phyloP scores from a whole-genome alignment of 2,113 vertebrate genomes.

The Numenius arquata region DNA sequence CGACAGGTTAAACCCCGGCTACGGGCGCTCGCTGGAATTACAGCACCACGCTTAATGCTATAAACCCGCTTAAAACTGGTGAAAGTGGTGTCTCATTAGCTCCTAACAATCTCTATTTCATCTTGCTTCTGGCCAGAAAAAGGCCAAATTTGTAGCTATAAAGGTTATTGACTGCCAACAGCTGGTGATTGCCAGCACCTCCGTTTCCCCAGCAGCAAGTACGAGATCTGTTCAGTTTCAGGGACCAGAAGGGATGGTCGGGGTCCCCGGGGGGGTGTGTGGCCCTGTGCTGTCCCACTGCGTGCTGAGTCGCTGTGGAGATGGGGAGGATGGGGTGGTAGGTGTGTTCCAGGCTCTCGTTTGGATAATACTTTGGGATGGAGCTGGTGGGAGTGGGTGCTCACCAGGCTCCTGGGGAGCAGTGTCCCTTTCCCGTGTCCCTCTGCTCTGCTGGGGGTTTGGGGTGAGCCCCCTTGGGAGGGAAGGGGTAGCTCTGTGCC shows the following conservation, averaged over 20 bases:
- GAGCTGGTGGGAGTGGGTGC: fast-evolving
- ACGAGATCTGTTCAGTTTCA: fast-evolving
- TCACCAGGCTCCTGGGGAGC: fast-evolving
- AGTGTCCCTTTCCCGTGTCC: fast-evolving
- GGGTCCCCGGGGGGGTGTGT: neutral
- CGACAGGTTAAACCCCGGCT: neutral
- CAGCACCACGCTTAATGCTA: neutral
- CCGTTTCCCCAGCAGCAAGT: neutral
- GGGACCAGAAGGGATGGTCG: neutral
- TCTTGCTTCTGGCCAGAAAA: neutral
- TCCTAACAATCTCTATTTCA: neutral
- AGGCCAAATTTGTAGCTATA: neutral
- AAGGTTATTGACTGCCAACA: neutral
- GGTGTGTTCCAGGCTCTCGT: neutral
- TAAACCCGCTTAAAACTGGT: neutral
- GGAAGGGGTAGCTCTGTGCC: neutral
- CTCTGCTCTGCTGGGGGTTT: neutral
- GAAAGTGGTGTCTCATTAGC: neutral
- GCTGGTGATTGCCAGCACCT: fast-evolving
- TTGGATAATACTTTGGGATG: neutral
- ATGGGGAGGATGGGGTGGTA: too few relatives aligned
- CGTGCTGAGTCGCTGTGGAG: neutral
- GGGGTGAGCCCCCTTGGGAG: fast-evolving
- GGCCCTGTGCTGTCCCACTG: fast-evolving
- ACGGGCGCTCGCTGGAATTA: neutral